These are phyloP conservation scores for Polymixis flavicincta DNA, from an alignment of 2,888 invertebrate genomes.

Conservation along the genomic window DNA sequence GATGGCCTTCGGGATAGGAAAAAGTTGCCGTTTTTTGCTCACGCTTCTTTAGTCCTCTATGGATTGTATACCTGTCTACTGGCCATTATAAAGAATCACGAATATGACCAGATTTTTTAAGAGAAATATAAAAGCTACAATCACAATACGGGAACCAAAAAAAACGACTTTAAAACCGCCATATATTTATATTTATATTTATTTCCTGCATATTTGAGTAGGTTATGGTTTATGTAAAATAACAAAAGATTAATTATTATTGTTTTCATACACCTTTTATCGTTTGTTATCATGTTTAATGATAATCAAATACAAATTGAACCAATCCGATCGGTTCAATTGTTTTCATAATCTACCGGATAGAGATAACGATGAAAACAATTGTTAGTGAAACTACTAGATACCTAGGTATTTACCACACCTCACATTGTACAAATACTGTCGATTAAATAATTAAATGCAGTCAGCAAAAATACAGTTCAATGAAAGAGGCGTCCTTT, in stretches of 20 bases:
- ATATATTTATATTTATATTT: not conserved
- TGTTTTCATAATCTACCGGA: constrained; percentile 18
- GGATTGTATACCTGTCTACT: constrained; percentile 12
- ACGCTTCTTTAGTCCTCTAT: constrained; percentile 38
- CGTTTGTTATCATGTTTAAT: constrained; percentile 14
- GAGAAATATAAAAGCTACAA: constrained; percentile 1
- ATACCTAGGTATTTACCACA: not conserved
- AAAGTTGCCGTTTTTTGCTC: constrained; percentile 39
- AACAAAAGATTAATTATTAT: constrained; percentile 25
- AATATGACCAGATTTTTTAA: constrained; percentile 12
- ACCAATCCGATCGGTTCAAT: constrained; percentile 20
- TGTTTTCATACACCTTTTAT: constrained; percentile 20
- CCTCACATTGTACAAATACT: no score
- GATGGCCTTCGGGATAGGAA: constrained; percentile 53
- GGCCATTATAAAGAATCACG: constrained; percentile 26
- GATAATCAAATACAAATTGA: constrained; percentile 27
- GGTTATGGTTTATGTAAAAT: not conserved
- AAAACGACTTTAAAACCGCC: not conserved
- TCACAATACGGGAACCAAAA: not conserved
- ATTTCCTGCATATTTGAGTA: no score
- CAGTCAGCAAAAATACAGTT: not conserved
- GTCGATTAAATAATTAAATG: not conserved
- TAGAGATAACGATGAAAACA: constrained; percentile 9
- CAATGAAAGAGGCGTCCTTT: not conserved
- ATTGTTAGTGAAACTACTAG: not conserved